Conservation (phyloP, 2,888 invertebrate species). For the Lasioglossum leucozonium region DNA sequence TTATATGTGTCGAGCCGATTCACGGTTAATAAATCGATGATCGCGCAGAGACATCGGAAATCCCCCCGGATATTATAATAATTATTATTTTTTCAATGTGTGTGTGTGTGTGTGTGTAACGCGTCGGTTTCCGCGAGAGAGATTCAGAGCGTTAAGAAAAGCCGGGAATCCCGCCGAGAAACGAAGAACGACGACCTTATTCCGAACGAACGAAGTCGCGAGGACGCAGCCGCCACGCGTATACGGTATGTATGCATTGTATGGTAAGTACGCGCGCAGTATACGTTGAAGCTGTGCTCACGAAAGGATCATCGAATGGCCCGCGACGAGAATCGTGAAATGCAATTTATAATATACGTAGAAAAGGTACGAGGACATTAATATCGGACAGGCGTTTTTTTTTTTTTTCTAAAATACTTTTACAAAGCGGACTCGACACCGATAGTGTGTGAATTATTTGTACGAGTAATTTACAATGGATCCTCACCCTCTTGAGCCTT, state of each 20-base stretch:
- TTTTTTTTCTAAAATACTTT: constrained; percentile 72
- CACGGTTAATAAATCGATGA: constrained; percentile 32
- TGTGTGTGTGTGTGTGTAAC: not conserved
- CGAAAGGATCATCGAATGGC: constrained; percentile 65
- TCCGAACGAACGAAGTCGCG: constrained; percentile 64
- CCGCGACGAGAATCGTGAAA: constrained; percentile 69
- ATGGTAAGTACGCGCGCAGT: constrained; percentile 7
- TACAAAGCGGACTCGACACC: constrained; percentile 79
- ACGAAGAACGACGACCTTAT: constrained; percentile 63
- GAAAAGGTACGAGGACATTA: constrained; percentile 74
- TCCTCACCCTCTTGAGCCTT: constrained; percentile 74
- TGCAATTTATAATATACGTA: constrained; percentile 72
- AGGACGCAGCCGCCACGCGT: constrained; percentile 55
- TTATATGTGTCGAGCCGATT: constrained; percentile 24
- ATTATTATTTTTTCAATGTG: too few species aligned
- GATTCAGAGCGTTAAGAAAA: constrained; percentile 31
- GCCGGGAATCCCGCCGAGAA: constrained; percentile 54
- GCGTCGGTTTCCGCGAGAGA: constrained; percentile 13
- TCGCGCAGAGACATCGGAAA: constrained; percentile 32
- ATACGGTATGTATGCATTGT: not conserved
- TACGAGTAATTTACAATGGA: constrained; percentile 76
- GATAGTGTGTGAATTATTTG: constrained; percentile 76
- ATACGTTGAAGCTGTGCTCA: constrained; percentile 56
- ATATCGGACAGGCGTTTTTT: constrained; percentile 68
- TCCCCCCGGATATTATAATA: constrained; percentile 15